Conservation (phyloP, 2,113 vertebrate species). For the Ploceus nigricollis region DNA sequence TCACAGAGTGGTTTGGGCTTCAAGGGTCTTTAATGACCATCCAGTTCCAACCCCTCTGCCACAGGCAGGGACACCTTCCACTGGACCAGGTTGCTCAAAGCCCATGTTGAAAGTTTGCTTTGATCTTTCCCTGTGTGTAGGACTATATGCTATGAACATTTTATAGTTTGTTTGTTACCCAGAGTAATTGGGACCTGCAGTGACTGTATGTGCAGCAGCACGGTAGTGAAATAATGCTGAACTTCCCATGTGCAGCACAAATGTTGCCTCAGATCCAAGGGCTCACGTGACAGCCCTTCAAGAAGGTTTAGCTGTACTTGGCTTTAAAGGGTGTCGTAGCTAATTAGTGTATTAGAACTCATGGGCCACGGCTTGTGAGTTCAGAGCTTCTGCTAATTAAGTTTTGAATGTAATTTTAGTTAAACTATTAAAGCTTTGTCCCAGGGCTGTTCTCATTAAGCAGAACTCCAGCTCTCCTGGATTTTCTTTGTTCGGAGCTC, state of each 20-base stretch:
- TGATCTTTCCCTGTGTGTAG: background rate
- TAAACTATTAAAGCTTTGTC: slow-evolving; percentile 71
- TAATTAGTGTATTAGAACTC: slow-evolving; percentile 71
- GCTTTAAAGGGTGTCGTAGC: slow-evolving; percentile 63
- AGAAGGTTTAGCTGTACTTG: slow-evolving; percentile 34
- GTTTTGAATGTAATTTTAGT: slow-evolving; percentile 74
- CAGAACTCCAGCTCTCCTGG: slow-evolving; percentile 45
- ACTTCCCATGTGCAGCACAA: background rate
- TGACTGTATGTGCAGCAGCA: background rate
- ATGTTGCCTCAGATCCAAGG: slow-evolving; percentile 37
- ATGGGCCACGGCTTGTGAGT: slow-evolving; percentile 63
- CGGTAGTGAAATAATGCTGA: background rate
- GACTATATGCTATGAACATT: background rate
- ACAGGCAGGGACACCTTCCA: background rate
- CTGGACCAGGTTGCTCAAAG: background rate
- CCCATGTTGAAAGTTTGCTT: background rate
- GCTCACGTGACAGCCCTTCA: slow-evolving; percentile 20
- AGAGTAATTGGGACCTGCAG: background rate
- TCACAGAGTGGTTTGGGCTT: background rate
- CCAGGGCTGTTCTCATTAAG: slow-evolving; percentile 62
- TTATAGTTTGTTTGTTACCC: background rate
- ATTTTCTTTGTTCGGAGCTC: slow-evolving; percentile 48
- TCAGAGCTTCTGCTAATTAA: slow-evolving; percentile 74
- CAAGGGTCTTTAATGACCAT: background rate
- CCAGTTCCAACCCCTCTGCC: background rate